These are phyloP conservation scores for Lissocephala sabroskyi DNA, from an alignment of 2,888 invertebrate species.

Conservation along the genomic window DNA sequence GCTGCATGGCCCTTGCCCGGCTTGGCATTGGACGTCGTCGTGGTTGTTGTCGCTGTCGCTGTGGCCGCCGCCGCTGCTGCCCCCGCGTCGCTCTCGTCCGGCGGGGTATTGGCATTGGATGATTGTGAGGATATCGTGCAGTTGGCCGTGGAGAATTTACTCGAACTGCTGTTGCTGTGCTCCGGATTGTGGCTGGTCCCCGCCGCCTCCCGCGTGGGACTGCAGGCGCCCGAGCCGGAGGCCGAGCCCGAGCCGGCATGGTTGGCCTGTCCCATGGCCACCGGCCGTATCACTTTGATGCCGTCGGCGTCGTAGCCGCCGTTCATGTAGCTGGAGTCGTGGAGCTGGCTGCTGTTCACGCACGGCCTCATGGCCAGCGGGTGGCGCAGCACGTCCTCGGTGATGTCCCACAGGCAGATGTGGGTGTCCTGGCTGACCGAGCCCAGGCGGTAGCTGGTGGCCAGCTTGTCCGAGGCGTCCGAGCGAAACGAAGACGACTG, in stretches of 20 bases:
- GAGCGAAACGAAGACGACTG: conserved; percentile 70
- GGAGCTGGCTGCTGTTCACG: conserved; percentile 63
- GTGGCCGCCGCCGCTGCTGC: conserved; percentile 25
- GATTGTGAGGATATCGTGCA: conserved; percentile 72
- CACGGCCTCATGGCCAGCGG: conserved; percentile 73
- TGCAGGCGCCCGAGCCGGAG: conserved; percentile 44
- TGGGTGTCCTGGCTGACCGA: conserved; percentile 99
- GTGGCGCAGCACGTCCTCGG: conserved; percentile 91
- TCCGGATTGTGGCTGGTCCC: conserved; percentile 49
- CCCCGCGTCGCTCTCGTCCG: conserved; percentile 52
- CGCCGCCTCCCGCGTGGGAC: conserved; percentile 53
- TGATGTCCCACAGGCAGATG: conserved; percentile 98
- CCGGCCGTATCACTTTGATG: conserved; percentile 69
- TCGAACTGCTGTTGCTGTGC: conserved; percentile 70
- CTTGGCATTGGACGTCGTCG: conserved; percentile 24
- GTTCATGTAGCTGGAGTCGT: conserved; percentile 65
- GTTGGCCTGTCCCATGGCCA: conserved; percentile 61
- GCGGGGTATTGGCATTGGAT: conserved; percentile 65
- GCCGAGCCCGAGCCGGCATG: conserved; percentile 26
- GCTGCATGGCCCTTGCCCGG: conserved; percentile 44
- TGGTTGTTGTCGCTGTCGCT: conserved; percentile 18
- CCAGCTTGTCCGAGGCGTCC: conserved; percentile 71
- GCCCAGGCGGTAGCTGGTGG: conserved; percentile 87
- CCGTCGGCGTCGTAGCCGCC: conserved; percentile 67
- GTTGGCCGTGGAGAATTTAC: conserved; percentile 72